These are phyloP conservation scores for Callitettix versicolor DNA, from an alignment of 1,140 invertebrate genomes.

Conservation along the genomic window DNA sequence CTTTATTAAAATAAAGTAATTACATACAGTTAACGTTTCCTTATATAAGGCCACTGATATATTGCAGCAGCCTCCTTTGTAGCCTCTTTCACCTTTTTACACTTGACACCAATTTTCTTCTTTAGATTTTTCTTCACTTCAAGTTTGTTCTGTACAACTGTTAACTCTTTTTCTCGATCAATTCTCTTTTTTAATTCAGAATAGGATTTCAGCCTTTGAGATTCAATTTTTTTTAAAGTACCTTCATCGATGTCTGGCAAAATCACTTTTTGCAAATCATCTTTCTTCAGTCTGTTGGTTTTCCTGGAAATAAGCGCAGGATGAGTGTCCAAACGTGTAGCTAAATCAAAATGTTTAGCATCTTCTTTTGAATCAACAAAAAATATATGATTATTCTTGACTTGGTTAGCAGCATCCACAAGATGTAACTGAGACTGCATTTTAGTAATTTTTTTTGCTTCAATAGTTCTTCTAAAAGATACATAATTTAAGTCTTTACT, in stretches of 20 bases:
- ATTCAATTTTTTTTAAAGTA: slow-evolving; percentile 32
- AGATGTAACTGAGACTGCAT: slow-evolving; percentile 75
- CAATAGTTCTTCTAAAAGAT: slow-evolving; percentile 69
- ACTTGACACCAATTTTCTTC: slow-evolving; percentile 49
- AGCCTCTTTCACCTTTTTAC: slow-evolving; percentile 51
- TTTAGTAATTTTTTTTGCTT: slow-evolving; percentile 78
- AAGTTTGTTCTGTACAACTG: slow-evolving; percentile 73
- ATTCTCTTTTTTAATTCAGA: slow-evolving; percentile 71
- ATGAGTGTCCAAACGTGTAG: slow-evolving; percentile 62
- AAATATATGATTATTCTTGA: slow-evolving; percentile 66
- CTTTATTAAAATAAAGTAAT: too few relatives aligned
- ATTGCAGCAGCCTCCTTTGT: slow-evolving; percentile 62
- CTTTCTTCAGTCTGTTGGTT: slow-evolving; percentile 54
- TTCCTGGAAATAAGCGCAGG: slow-evolving; percentile 52
- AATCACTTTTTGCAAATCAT: slow-evolving; percentile 46
- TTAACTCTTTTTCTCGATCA: slow-evolving; percentile 68
- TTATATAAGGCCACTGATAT: slow-evolving; percentile 76
- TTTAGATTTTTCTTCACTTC: slow-evolving; percentile 63
- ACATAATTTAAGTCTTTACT: slow-evolving; percentile 88
- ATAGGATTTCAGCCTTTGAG: slow-evolving; percentile 54
- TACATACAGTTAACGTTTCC: slow-evolving; percentile 53
- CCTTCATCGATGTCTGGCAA: slow-evolving; percentile 44
- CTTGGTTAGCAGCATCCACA: slow-evolving; percentile 55
- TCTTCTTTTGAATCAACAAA: slow-evolving; percentile 64
- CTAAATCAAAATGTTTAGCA: slow-evolving; percentile 55